phyloP scores from a whole-genome alignment of 2,888 invertebrate species.

The Melanargia galathea region DNA sequence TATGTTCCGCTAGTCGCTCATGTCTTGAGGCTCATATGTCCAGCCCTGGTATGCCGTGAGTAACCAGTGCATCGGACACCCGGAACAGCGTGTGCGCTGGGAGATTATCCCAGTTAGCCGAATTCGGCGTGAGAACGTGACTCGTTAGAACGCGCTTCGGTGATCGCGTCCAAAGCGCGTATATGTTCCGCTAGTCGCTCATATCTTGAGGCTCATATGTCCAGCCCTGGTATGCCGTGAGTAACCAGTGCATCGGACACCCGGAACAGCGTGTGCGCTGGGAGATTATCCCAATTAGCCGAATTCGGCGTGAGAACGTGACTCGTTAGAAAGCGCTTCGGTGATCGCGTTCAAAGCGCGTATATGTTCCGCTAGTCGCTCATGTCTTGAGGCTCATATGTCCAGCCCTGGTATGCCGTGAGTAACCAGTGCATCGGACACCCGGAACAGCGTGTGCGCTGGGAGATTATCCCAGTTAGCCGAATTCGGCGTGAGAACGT shows the following conservation, averaged over 20 bases:
- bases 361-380: constrained; percentile 19
- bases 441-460: constrained; percentile 38
- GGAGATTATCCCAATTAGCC: constrained; percentile 38
- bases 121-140: no score
- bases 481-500: constrained; percentile 36
- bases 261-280: constrained; percentile 37
- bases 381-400: constrained; percentile 9
- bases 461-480: constrained; percentile 37
- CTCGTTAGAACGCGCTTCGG: no score
- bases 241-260: constrained; percentile 46
- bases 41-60: no score
- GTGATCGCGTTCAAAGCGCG: neutral
- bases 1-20: no score
- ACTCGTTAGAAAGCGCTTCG: constrained; percentile 29
- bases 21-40: no score
- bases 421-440: constrained; percentile 46
- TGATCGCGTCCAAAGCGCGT: no score
- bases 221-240: constrained; percentile 50
- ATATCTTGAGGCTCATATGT: constrained; percentile 11
- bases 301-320: constrained; percentile 36
- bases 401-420: constrained; percentile 49
- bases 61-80: no score
- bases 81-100: no score
- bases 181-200: constrained; percentile 25
- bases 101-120: no score